phyloP scores from a whole-genome alignment of 2,888 invertebrate genomes.

The Mystacides longicornis region DNA sequence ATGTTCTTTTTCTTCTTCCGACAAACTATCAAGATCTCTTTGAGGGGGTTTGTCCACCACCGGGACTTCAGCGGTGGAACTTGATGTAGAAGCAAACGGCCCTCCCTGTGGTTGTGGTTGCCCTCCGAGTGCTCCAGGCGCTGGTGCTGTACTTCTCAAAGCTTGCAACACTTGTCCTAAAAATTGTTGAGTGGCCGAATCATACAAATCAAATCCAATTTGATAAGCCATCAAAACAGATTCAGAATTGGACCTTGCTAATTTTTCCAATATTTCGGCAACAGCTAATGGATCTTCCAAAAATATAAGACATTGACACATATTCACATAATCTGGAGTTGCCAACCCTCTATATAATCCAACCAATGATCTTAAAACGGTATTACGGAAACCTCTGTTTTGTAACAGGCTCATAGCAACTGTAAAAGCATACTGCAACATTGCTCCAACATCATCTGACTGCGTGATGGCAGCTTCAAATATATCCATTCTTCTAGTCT shows the following conservation, averaged over 20 bases:
- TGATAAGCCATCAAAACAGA: conserved; percentile 95
- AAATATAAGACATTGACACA: conserved; percentile 97
- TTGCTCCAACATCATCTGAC: conserved; percentile 82
- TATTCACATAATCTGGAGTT: conserved; percentile 94
- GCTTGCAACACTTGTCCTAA: conserved; percentile 80
- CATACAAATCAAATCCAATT: conserved; percentile 97
- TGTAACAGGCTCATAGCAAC: conserved; percentile 95
- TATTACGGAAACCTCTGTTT: conserved; percentile 87
- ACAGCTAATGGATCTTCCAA: conserved; percentile 90
- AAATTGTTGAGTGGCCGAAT: conserved; percentile 98
- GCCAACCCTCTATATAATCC: conserved; percentile 81
- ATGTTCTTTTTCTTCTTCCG: conserved; percentile 76
- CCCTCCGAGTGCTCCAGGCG: conserved; percentile 67
- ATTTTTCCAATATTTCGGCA: conserved; percentile 84
- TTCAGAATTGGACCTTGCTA: conserved; percentile 68
- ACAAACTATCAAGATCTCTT: conserved; percentile 46
- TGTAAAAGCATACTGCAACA: conserved; percentile 93
- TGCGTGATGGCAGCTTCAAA: conserved; percentile 88
- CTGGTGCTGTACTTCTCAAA: conserved; percentile 72
- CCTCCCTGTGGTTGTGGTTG: conserved; percentile 65
- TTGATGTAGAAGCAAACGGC: conserved; percentile 37
- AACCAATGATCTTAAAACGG: conserved; percentile 82
- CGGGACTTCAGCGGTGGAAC: conserved; percentile 49
- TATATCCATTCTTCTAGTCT: conserved; percentile 95
- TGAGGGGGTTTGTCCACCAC: conserved; percentile 42